Evolutionary conservation across 1,140 invertebrate species (phyloP), one percentile per base, ranked within the genome.

Genomic region (Brachionus rotundiformis): DNA sequence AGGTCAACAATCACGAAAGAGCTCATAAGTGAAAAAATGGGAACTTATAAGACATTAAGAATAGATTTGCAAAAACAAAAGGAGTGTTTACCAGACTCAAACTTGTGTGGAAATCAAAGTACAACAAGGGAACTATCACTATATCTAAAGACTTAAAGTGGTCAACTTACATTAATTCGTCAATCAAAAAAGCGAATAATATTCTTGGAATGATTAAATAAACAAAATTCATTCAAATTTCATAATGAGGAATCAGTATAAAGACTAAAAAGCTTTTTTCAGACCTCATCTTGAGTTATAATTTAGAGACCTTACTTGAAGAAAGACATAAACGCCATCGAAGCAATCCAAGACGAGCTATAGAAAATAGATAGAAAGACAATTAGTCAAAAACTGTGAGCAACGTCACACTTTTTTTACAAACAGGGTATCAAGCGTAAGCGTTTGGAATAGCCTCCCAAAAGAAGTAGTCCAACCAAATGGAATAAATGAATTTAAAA

Each of bases 291-390:
- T 36, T 49, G 27, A 29, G 54, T 49, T 25, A 31, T 16, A 25
- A 81, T 82, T 25, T 82, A 65, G 83, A 33, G 10, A 29, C 83
- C 76, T 19, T 29, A 31, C 4, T 59, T 41, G 8, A 76, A 61
- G 25, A 81, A 65, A 13, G 68, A 80, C 29, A 77, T 79, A n/a
- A 68, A 81, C 6, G 41, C 13, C 10, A 82, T 84, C 19, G 82
- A 84, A 76, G 77, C 81, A 41, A 76, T 83, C 2, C 83, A 84
- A 63, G 31, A 82, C 27, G 47, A 82, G 23, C 73, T 83, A 19
- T 83, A 73, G 0, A 82, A 81, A 82, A 25, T 83, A 25, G 27
- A 61, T 61, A 68, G 19, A 65, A 82, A 29, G 82, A 83, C 49
- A 65, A 25, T 13, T 54, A 31, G 27, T 36, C 68, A 25, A 81